Evolutionary conservation across 2,797 vertebrate genomes (phyloP), one percentile per base, ranked within the genome.

Genomic region (Antennarius maculatus): DNA sequence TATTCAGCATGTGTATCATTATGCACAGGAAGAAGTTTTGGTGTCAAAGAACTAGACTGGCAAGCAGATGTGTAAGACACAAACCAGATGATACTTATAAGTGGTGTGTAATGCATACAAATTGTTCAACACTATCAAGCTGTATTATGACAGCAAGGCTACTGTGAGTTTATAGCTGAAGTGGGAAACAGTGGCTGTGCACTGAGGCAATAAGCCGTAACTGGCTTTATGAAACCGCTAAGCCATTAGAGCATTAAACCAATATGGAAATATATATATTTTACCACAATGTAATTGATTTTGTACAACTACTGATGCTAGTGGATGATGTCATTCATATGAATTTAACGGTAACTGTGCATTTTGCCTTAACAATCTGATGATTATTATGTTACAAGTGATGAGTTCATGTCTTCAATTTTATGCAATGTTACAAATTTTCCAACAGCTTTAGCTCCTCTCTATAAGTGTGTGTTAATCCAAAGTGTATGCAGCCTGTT

Each of bases 401-500:
- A 54, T 37, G 51, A 67, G 55, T 86, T 78, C 37, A 84, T 70
- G 79, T 80, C 45, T 41, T 42, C 54, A 64, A 47, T 66, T 61
- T 69, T 57, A 54, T 57, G 59, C 77, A 66, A 83, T 81, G 58
- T 69, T 62, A 11, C 34, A 71, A 29, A 79, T 81, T 65, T 77
- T 61, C 55, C 15, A 72, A 70, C 56, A 77, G 73, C 71, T 61
- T 42, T 56, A 53, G 47, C 62, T 69, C 61, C 73, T 76, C 50
- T 69, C 41, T 54, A 10, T 80, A 55, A 23, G 31, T 34, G 31
- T 34, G 31, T 71, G 63, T 71, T 61, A 73, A 82, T 68, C 64
- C 70, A 56, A 81, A 77, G 78, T 79, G 76, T 69, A 64, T 66
- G 76, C 65, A 74, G 80, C 76, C 78, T 79, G 71, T 78, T 86